A percentile compares a stretch with the other conserved stretches of the same genome.
These are phyloP conservation scores for Brienomyrus longianalis DNA, from an alignment of 2,113 vertebrate genomes.

Conservation along the genomic window DNA sequence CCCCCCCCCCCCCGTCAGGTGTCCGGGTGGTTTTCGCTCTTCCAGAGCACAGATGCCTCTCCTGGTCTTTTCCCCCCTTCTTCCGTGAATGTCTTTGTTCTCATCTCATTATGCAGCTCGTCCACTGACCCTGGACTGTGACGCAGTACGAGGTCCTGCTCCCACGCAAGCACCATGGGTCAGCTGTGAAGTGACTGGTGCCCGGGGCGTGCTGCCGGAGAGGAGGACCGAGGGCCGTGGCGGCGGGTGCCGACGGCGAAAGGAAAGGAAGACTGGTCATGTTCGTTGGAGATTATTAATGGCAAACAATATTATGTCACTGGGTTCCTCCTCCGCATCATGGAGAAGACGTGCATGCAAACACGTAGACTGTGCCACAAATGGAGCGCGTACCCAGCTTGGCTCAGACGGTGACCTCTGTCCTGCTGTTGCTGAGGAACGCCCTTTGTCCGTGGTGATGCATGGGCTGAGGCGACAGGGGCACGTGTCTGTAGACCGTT, in stretches of 20 bases:
- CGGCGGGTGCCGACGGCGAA: not conserved
- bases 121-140: not conserved
- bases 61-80: not conserved
- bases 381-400: not conserved
- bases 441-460: slow-evolving; percentile 52
- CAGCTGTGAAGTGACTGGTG: not conserved
- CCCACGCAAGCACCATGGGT: not conserved
- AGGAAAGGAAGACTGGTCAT: not conserved
- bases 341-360: not conserved
- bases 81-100: not conserved
- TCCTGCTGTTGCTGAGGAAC: slow-evolving; percentile 83
- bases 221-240: not conserved
- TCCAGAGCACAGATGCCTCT: not conserved
- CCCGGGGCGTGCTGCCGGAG: not conserved
- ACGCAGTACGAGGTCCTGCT: not conserved
- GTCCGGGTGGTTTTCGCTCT: not conserved
- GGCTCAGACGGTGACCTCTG: slow-evolving; percentile 84
- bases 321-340: not conserved
- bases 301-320: not conserved
- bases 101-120: not conserved
- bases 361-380: not conserved
- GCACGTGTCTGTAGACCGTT: slow-evolving; percentile 44
- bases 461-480: slow-evolving; percentile 34
- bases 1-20: not conserved
- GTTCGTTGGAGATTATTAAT: not conserved